Conservation (phyloP, 1,140 invertebrate genomes). For the Aricia agestis region DNA sequence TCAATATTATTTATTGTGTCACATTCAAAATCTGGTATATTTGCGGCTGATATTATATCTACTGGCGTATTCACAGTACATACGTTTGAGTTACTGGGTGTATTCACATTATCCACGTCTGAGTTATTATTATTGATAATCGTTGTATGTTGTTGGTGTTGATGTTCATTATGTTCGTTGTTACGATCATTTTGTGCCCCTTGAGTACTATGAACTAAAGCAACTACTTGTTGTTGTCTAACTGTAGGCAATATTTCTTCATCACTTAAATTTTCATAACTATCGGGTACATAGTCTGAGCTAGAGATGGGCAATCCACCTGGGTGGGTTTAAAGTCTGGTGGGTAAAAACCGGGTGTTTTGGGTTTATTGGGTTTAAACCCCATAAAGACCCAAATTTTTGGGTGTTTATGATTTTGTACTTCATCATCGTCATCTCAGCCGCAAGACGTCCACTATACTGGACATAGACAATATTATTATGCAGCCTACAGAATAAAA, state of each 20-base stretch:
- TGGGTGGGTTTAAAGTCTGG: too few species aligned
- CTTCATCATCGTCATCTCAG: too few species aligned
- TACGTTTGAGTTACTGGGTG: too few species aligned
- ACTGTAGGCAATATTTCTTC: conserved; percentile 11
- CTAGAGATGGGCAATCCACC: too few species aligned
- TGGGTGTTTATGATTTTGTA: too few species aligned
- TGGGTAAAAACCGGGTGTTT: too few species aligned
- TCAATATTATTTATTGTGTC: conserved; percentile 15
- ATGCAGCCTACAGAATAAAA: too few species aligned
- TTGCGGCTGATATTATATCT: conserved; percentile 3
- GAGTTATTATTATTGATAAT: not conserved
- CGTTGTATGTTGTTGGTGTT: not conserved
- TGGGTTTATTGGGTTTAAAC: too few species aligned
- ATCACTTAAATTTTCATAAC: conserved; percentile 14
- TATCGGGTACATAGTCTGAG: conserved; percentile 10
- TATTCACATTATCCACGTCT: not conserved
- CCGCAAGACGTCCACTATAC: too few species aligned
- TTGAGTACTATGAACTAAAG: not conserved
- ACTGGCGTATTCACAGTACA: conserved; percentile 5
- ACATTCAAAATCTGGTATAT: conserved; percentile 16
- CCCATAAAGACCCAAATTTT: too few species aligned
- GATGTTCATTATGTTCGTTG: not conserved
- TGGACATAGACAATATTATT: too few species aligned
- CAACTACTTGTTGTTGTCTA: conserved; percentile 5
- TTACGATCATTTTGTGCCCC: conserved; percentile 13